Evolutionary conservation across 2,797 vertebrate genomes (phyloP), one percentile per base, ranked within the genome.

Genomic region (Sylvia borin): DNA sequence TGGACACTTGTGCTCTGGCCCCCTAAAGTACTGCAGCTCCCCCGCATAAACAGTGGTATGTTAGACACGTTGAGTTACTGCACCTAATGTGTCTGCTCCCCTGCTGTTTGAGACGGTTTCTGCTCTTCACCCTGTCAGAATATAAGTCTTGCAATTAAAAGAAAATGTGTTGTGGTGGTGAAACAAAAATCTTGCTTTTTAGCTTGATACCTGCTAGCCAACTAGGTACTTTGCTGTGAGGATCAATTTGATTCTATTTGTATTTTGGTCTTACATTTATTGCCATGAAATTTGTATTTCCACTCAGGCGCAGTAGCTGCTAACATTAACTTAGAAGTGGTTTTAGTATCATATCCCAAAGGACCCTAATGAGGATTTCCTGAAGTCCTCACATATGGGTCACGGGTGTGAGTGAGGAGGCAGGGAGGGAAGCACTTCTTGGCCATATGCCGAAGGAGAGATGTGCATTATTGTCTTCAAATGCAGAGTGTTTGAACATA

Each of bases 311-410:
- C 57, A 81, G 47, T 80, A 83, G 62, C 82, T 93, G 66, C 83
- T 92, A 68, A 80, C 47, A 12, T 91, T 75, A 66, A 36, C 66
- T 84, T 83, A 57, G 55, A 91, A 92, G 66, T 65, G 42, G 51
- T 76, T 91, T 93, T 88, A 84, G 70, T 88, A 26, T 86, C 80
- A 16, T 88, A 78, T 86, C 91, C 85, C 90, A 53, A 79, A 81
- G 80, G 90, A 82, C 75, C 8, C 76, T 94, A 94, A 94, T 96
- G 94, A 96, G 95, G 90, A 94, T 95, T 95, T 95, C 95, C 92
- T 96, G 96, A 90, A 92, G 88, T 88, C 93, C 93, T 93, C 0
- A 15, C 93, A 79, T 93, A 85, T 81, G 89, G 92, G 92, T 96
- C 94, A 95, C 2, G 70, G 53, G 48, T 81, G 82, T 92, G 80